Evolutionary conservation across 35 echinoderm and acorn worm genomes (phyloP).

Genomic region (Ptychodera flava): DNA sequence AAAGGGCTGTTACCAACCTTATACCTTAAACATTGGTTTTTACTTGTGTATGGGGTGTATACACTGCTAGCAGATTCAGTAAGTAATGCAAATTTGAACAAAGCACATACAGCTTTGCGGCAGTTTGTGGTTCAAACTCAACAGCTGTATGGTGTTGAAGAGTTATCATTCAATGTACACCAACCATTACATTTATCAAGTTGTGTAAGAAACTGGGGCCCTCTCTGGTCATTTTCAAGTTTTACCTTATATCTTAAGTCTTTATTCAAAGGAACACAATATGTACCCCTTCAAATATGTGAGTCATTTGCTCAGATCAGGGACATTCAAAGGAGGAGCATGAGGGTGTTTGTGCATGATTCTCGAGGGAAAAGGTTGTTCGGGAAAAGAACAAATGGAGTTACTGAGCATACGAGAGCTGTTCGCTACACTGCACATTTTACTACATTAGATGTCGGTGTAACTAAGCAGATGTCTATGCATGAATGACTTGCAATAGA

Average conservation of each 20-base stretch:
- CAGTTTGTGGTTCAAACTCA: conserved; percentile 6
- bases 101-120: not conserved
- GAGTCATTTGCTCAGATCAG: not conserved
- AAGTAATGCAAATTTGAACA: not conserved
- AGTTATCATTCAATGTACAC: not conserved
- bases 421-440: not conserved
- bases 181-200: not conserved
- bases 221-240: not conserved
- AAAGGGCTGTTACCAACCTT: not conserved
- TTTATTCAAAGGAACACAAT: not conserved
- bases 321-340: not conserved
- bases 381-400: not conserved
- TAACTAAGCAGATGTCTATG: not conserved
- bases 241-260: not conserved
- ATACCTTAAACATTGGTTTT: conserved; percentile 14
- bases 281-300: not conserved
- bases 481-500: not conserved
- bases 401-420: not conserved
- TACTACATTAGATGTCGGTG: not conserved
- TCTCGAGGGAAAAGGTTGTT: not conserved
- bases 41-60: conserved; percentile 21
- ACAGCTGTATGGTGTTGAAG: not conserved
- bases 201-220: not conserved
- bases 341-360: not conserved
- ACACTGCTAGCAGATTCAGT: not conserved